phyloP scores from a whole-genome alignment of 2,888 invertebrate species.

The Apodemia zela region DNA sequence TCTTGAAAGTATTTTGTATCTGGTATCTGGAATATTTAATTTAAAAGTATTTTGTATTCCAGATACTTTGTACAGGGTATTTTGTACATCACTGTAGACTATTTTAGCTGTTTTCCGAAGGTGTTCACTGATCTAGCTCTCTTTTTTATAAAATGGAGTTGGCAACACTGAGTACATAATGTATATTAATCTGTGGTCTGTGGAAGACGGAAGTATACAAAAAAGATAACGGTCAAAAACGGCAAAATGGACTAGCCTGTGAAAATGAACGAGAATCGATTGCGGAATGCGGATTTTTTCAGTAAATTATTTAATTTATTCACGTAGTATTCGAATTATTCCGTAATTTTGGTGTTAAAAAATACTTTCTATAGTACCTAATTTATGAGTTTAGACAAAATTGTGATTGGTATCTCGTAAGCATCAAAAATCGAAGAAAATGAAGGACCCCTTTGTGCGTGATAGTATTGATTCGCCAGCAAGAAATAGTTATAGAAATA shows the following conservation, averaged over 20 bases:
- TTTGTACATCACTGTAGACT: too few species aligned
- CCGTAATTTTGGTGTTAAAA: background rate
- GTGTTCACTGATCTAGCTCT: too few species aligned
- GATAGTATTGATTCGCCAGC: conserved; percentile 68
- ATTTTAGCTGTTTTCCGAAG: too few species aligned
- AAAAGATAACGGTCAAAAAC: conserved; percentile 5
- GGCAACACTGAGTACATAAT: too few species aligned
- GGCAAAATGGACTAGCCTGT: background rate
- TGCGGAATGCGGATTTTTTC: background rate
- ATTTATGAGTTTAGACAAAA: background rate
- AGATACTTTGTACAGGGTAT: too few species aligned
- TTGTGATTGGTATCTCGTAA: background rate
- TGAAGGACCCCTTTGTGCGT: conserved; percentile 72
- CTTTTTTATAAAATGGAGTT: too few species aligned
- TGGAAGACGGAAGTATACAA: background rate
- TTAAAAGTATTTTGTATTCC: too few species aligned
- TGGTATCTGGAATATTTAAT: too few species aligned
- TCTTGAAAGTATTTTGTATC: too few species aligned
- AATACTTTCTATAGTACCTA: background rate
- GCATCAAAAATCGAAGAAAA: conserved; percentile 36
- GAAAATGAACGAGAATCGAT: background rate
- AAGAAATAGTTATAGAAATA: conserved; percentile 61
- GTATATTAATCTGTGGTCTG: too few species aligned
- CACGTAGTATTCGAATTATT: too few species aligned
- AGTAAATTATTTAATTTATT: too few species aligned